Evolutionary conservation across 2,113 vertebrate genomes (phyloP), one percentile per base, ranked within the genome.

Genomic region (Sander lucioperca): DNA sequence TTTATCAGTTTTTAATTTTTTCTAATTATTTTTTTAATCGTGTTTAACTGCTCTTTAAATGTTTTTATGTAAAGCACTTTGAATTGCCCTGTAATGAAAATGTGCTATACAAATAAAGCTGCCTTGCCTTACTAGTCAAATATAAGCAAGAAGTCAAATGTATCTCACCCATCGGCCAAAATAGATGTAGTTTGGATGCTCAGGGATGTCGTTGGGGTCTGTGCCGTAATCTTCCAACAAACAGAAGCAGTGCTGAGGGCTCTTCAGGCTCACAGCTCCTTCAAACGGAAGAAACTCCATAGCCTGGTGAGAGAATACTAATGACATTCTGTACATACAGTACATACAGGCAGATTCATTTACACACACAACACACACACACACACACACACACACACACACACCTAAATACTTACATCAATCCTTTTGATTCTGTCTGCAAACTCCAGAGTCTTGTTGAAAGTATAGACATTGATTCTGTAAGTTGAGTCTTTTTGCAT

Each of bases 111-210:
- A 2, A 27, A 27, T 27, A 27, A 27, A 27, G 27, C 27, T 27
- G 27, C 27, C 27, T 27, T 27, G 27, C 27, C 27, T 27, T 27
- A 30, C 56, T n/a, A 2, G 1, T 64, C 3, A 72, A 23, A 74
- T 45, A n/a, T 23, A 25, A 68, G 54, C 27, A 33, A 61, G 16
- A 2, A 27, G 21, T 27, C 15, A 43, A 45, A 23, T 5, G 21
- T n/a, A 14, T 94, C 97, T 94, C 86, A 99, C 98, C 97, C 98
- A 99, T 96, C 98, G 96, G 78, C 98, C 98, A 93, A 99, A 99
- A 93, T 97, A 99, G 51, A 98, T 85, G 83, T 96, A 89, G 85
- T 95, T 70, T 30, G 98, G 98, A 18, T 97, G 89, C 19, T 98
- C 95, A 0, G 97, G 97, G 80, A 97, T 96, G 21, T 95, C 88